phyloP scores from a whole-genome alignment of 2,888 invertebrate genomes.

The Strigamia maritima region DNA sequence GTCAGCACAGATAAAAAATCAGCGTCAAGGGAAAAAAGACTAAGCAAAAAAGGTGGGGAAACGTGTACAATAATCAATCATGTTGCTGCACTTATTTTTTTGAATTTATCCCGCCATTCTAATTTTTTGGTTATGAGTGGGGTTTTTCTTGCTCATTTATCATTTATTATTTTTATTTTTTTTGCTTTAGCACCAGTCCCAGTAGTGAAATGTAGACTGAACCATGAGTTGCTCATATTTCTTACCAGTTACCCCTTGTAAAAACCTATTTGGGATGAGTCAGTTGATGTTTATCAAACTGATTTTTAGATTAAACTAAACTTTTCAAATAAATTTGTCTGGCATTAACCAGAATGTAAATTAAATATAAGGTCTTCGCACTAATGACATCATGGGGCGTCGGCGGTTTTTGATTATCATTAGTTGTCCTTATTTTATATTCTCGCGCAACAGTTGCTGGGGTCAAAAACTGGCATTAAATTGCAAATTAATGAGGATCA shows the following conservation, averaged over 20 bases:
- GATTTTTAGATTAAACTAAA: not conserved
- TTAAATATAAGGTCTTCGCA: constrained; percentile 3
- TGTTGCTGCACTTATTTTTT: not conserved
- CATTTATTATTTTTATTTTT: not conserved
- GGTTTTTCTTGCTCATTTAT: not conserved
- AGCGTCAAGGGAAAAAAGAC: not conserved
- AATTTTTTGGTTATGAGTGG: too few species aligned
- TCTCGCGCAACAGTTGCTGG: not conserved
- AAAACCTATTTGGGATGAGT: not conserved
- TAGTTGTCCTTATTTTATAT: not conserved
- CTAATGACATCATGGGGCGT: constrained; percentile 11
- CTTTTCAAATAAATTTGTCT: not conserved
- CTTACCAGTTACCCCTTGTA: not conserved
- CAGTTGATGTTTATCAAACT: not conserved
- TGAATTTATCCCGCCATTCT: not conserved
- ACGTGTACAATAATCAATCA: not conserved
- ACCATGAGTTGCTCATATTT: not conserved
- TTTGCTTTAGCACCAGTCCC: not conserved
- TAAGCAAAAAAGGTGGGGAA: not conserved
- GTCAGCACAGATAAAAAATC: not conserved
- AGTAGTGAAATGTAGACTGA: too few species aligned
- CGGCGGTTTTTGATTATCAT: not conserved
- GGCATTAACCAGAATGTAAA: not conserved
- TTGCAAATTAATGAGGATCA: not conserved
- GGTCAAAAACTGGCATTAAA: not conserved